Conservation (phyloP, 2,888 invertebrate genomes). For the Gasteruption jaculator region DNA sequence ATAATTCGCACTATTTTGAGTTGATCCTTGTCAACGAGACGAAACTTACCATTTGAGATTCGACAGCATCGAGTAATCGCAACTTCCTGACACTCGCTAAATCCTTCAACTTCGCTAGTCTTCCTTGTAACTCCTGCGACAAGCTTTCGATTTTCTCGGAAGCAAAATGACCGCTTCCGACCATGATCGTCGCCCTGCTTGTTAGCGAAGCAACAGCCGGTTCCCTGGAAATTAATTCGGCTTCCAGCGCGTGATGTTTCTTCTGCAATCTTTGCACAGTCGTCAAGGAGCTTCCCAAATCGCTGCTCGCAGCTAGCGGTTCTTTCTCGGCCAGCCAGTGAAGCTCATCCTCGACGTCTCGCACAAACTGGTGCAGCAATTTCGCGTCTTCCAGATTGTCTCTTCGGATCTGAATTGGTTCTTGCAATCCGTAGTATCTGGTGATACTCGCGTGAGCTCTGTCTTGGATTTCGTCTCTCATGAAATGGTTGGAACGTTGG, state of each 20-base stretch:
- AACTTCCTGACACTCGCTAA: constrained; percentile 67
- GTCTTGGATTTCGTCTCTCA: constrained; percentile 79
- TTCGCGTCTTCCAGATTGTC: constrained; percentile 91
- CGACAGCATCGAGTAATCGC: constrained; percentile 74
- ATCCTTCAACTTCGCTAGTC: constrained; percentile 68
- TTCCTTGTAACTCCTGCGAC: constrained; percentile 65
- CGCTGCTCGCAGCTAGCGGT: constrained; percentile 65
- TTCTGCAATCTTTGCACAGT: constrained; percentile 88
- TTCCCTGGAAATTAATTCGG: constrained; percentile 83
- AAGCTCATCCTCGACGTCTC: constrained; percentile 90
- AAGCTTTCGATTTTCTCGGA: constrained; percentile 67
- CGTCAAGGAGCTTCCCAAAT: constrained; percentile 63
- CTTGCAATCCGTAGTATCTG: constrained; percentile 76
- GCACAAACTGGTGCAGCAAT: constrained; percentile 80
- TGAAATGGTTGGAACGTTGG: constrained; percentile 78
- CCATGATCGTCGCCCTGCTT: constrained; percentile 72
- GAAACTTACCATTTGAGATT: constrained; percentile 73
- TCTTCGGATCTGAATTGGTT: constrained; percentile 84
- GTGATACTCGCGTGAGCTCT: constrained; percentile 66
- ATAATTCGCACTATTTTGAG: no score
- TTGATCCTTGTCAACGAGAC: no score
- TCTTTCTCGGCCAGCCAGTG: constrained; percentile 84
- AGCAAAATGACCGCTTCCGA: constrained; percentile 83
- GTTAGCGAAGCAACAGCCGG: constrained; percentile 73
- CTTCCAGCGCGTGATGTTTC: constrained; percentile 88